phyloP scores from a whole-genome alignment of 2,888 invertebrate species.

The Caenorhabditis wallacei region DNA sequence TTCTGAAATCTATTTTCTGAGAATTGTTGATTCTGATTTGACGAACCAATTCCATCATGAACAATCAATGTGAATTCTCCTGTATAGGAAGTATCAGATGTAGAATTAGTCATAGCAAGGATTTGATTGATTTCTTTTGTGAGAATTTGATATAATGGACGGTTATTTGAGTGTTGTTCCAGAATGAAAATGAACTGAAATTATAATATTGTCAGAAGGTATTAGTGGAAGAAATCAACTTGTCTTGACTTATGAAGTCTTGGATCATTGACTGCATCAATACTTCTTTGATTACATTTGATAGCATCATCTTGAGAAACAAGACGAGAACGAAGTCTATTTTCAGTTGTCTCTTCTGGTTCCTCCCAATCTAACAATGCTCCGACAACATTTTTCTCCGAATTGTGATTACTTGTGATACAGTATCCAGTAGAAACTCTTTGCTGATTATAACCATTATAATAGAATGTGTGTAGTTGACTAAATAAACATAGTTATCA shows the following conservation, averaged over 20 bases:
- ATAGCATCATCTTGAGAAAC: constrained; percentile 4
- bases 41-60: constrained; percentile 11
- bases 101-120: constrained; percentile 13
- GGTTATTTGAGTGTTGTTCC: constrained; percentile 47
- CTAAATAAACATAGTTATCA: constrained; percentile 39
- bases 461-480: constrained; percentile 33
- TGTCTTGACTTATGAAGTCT: constrained; percentile 34
- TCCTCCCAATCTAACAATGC: not conserved
- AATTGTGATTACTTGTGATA: constrained; percentile 21
- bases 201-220: not conserved
- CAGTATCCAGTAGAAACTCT: constrained; percentile 49
- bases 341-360: not conserved
- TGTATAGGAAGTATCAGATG: not conserved
- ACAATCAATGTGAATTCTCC: constrained; percentile 51
- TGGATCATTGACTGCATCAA: constrained; percentile 47
- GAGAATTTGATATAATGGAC: constrained; percentile 22
- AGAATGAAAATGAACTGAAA: constrained; percentile 54
- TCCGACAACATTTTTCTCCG: not conserved
- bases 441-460: constrained; percentile 26
- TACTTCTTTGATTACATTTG: constrained; percentile 25
- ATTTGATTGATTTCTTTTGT: constrained; percentile 35
- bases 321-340: too few species aligned
- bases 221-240: not conserved
- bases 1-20: not conserved
- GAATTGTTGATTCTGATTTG: too few species aligned